Evolutionary conservation across 1,140 invertebrate genomes (phyloP).

Genomic region (Drosophila lacteicornis): DNA sequence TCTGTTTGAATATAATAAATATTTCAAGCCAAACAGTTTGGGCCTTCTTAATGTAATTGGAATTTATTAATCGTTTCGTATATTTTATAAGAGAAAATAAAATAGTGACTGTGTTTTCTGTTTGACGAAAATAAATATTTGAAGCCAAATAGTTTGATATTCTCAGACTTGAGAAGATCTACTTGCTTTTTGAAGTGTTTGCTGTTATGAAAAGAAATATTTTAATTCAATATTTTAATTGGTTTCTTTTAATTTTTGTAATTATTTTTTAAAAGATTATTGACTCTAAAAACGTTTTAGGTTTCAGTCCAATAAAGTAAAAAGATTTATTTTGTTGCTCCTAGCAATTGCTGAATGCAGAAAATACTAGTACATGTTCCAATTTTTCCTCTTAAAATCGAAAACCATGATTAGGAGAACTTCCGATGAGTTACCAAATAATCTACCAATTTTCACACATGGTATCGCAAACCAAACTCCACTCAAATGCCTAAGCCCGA

Average conservation of each 20-base stretch:
- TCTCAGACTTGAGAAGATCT: background rate
- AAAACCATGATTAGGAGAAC: background rate
- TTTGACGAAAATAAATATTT: constrained; percentile 19
- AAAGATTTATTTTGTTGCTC: too few relatives aligned
- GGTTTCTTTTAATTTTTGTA: background rate
- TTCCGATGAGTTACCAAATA: constrained; percentile 8
- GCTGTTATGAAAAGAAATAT: background rate
- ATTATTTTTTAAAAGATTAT: background rate
- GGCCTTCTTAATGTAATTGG: too few relatives aligned
- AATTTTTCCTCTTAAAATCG: background rate
- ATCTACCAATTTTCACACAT: constrained; percentile 33
- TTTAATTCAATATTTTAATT: background rate
- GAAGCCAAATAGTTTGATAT: constrained; percentile 4
- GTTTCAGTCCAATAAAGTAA: background rate
- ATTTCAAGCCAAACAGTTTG: too few relatives aligned
- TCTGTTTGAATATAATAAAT: too few relatives aligned
- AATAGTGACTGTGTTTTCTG: too few relatives aligned
- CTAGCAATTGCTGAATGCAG: too few relatives aligned
- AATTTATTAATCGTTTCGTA: too few relatives aligned
- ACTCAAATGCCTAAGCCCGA: constrained; percentile 22
- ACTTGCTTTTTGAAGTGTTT: background rate
- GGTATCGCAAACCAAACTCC: background rate
- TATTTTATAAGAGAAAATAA: too few relatives aligned
- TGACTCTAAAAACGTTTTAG: background rate
- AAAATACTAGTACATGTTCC: too few relatives aligned